Base-by-base conservation (phyloP, 2,888 invertebrate genomes). In the Polyommatus iphigenia region DNA sequence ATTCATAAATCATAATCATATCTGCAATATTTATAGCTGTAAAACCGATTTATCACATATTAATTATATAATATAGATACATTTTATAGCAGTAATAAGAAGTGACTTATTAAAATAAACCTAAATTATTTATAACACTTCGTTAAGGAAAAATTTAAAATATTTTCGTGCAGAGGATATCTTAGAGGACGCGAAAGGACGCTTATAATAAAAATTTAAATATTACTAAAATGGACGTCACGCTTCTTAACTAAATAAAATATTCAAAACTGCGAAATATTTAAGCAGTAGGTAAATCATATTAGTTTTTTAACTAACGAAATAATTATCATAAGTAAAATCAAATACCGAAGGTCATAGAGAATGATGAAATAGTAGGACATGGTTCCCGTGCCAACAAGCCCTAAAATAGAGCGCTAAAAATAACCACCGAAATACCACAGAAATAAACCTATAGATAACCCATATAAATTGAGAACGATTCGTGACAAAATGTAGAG, bases 341-440 rank as follows among this genome's bases (percentile, higher is more conserved):
- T 59, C 24, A 32, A 57, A 78, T 71, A 67, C 57, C 62, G 78
- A 81, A 78, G 77, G 78, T 78, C 79, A 77, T 78, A 77, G 57
- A 62, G 71, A 76, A 77, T 76, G 78, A 77, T 75, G 78, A 80
- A 79, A 79, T 76, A 78, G 80, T 77, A 73, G 72, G 78, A 80
- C 78, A 80, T 82, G 79, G 81, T 82, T 80, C 77, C 76, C 78
- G 82, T 77, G 82, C 82, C 82, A 82, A 82, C 71, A 81, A 77
- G 50, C 77, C 62, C 67, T 62, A 78, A 78, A 79, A 79, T 79
- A 80, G 78, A 71, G 75, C 59, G 76, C 80, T 80, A 78, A 79
- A 81, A 67, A 67, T 67, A 67, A 15, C 67, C 29, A 29, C 67
- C 13, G 62, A 67, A 67, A 41, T 41, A 15, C 67, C 15, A 29